Conservation (phyloP, 2,113 vertebrate genomes). For the Rostratula benghalensis region DNA sequence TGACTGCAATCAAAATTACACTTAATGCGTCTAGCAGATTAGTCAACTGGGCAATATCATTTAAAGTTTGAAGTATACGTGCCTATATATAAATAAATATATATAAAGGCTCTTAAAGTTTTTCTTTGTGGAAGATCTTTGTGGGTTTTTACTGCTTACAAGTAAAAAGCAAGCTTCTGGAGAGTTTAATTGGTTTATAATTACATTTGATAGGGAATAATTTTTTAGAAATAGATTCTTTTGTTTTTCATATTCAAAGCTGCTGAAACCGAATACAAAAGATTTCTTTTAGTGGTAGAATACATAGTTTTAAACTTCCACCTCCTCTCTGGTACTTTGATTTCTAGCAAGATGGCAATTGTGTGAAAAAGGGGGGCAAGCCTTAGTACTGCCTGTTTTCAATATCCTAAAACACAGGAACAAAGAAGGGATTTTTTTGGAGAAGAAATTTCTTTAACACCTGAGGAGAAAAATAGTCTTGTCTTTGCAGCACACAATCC, state of each 20-base stretch:
- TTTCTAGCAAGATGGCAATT: background rate
- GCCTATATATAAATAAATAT: background rate
- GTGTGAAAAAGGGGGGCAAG: background rate
- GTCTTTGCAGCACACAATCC: slow-evolving; percentile 17
- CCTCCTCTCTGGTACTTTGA: slow-evolving; percentile 23
- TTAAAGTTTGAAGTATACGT: background rate
- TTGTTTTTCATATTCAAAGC: slow-evolving; percentile 32
- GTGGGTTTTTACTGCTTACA: background rate
- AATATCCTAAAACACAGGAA: slow-evolving; percentile 9
- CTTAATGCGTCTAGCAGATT: background rate
- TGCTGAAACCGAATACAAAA: slow-evolving; percentile 35
- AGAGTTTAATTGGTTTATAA: slow-evolving; percentile 19
- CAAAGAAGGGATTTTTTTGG: background rate
- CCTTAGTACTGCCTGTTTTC: background rate
- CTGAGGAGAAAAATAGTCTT: background rate
- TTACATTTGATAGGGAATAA: slow-evolving; percentile 1
- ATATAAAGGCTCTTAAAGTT: background rate
- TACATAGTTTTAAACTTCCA: slow-evolving; percentile 30
- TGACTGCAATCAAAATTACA: slow-evolving; percentile 7
- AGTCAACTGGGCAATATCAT: background rate
- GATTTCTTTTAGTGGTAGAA: slow-evolving; percentile 5
- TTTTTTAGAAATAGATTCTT: slow-evolving; percentile 32
- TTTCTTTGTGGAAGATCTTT: background rate
- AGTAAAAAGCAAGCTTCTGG: background rate
- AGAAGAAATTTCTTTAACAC: slow-evolving; percentile 31